Evolutionary conservation across 1,140 invertebrate species (phyloP).

Genomic region (Portunus trituberculatus): DNA sequence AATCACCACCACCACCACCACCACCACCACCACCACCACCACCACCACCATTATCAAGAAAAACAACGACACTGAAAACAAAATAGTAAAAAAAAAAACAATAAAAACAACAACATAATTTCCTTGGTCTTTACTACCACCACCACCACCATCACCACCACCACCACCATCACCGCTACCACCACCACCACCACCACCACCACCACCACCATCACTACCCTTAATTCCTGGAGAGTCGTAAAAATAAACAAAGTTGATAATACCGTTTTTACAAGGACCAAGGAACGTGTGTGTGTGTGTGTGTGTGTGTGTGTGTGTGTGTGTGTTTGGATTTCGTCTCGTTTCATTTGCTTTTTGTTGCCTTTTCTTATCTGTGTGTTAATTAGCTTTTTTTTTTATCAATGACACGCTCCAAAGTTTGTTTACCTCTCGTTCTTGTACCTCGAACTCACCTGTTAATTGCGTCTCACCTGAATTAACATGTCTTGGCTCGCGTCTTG

Average conservation of each 20-base stretch:
- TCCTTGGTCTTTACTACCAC: background rate
- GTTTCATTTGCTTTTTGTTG: too few relatives aligned
- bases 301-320: constrained; percentile 9
- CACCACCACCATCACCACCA: background rate
- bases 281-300: background rate
- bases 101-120: too few relatives aligned
- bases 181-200: background rate
- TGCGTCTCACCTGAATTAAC: too few relatives aligned
- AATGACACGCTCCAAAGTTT: background rate
- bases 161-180: background rate
- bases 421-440: background rate
- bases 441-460: background rate
- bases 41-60: background rate
- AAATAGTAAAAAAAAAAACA: too few relatives aligned
- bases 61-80: background rate
- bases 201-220: background rate
- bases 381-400: too few relatives aligned
- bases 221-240: background rate
- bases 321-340: background rate
- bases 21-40: background rate
- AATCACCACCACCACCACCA: too few relatives aligned
- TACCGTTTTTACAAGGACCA: too few relatives aligned
- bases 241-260: constrained; percentile 4
- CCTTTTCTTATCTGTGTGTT: too few relatives aligned
- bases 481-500: too few relatives aligned